Evolutionary conservation across 2,797 vertebrate species (phyloP).

Genomic region (Carduelis carduelis): DNA sequence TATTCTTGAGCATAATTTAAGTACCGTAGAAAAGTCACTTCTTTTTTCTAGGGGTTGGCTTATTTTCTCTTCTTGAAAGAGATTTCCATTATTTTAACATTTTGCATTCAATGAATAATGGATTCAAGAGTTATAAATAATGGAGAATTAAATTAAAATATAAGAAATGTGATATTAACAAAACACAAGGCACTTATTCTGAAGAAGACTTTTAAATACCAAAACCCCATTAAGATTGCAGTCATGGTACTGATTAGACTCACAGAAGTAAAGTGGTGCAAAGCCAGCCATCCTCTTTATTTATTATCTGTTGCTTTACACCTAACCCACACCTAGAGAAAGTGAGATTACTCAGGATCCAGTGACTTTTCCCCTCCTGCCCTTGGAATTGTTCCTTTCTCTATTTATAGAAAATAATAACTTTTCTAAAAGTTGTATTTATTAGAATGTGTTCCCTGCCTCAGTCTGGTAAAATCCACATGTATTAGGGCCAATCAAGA

Average conservation of each 20-base stretch:
- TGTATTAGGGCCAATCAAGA: neutral
- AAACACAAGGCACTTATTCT: neutral
- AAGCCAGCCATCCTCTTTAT: neutral
- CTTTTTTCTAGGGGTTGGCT: neutral
- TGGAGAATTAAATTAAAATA: neutral
- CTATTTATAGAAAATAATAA: neutral
- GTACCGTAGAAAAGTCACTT: neutral
- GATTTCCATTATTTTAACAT: neutral
- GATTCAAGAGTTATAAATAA: neutral
- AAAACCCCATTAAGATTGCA: neutral
- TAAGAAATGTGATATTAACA: neutral
- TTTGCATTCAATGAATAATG: neutral
- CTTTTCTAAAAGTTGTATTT: neutral
- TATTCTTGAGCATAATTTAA: neutral
- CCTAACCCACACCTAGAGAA: neutral
- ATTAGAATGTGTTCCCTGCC: neutral
- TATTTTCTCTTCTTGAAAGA: neutral
- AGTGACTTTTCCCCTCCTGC: rapidly evolving
- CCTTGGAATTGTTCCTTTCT: neutral
- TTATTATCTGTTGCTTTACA: neutral
- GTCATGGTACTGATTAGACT: neutral
- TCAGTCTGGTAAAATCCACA: neutral
- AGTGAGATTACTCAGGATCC: neutral
- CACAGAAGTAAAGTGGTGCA: neutral
- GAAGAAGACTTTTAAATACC: neutral